These are phyloP conservation scores for Hippopotamus amphibius DNA, from an alignment of 2,113 vertebrate species.

Conservation along the genomic window DNA sequence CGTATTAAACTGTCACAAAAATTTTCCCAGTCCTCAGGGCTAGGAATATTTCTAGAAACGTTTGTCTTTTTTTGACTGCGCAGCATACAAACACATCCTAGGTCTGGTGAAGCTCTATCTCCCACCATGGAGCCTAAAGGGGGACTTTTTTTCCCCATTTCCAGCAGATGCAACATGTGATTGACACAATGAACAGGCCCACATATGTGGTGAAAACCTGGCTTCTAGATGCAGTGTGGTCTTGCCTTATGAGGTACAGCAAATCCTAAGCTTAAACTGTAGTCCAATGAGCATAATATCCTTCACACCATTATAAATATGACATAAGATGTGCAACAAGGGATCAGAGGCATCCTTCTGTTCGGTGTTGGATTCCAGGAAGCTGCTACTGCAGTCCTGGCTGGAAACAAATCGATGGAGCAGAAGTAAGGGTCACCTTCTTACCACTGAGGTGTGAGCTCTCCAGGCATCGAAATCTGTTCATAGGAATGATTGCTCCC, in stretches of 20 bases:
- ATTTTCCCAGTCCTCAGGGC: not conserved
- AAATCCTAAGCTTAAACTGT: not conserved
- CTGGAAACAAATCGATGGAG: not conserved
- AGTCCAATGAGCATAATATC: not conserved
- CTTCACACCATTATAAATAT: too few relatives aligned
- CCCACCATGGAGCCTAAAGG: not conserved
- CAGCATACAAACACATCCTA: accelerated
- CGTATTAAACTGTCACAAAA: not conserved
- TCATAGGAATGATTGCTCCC: accelerated
- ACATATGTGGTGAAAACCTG: not conserved
- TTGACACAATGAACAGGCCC: not conserved
- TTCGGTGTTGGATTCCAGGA: not conserved
- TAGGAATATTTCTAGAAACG: not conserved
- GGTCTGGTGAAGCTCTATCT: not conserved
- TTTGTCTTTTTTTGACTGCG: not conserved
- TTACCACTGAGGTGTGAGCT: not conserved
- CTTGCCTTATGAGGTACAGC: not conserved
- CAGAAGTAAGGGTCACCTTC: not conserved
- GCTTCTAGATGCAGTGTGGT: not conserved
- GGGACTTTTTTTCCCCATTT: not conserved
- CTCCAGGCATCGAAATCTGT: not conserved
- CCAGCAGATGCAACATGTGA: not conserved
- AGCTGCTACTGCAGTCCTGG: not conserved
- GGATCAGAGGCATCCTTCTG: not conserved
- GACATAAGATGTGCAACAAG: accelerated